Conservation (phyloP, 1,140 invertebrate species). For the Cataglyphis hispanica region DNA sequence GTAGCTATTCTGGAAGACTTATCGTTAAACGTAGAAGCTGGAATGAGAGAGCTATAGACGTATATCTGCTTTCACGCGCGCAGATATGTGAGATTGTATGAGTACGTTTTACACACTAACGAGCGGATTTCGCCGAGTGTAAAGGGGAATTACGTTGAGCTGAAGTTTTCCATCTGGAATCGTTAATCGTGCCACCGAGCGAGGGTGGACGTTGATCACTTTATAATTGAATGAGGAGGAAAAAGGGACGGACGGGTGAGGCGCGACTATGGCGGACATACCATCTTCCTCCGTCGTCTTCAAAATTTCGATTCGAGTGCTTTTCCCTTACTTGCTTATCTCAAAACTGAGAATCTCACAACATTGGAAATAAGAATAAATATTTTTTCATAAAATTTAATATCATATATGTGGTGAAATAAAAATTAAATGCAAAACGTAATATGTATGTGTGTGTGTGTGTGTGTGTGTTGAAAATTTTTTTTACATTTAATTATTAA, state of each 20-base stretch:
- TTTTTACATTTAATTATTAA: not conserved
- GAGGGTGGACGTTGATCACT: conserved; percentile 79
- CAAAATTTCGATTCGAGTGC: conserved; percentile 76
- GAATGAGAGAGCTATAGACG: conserved; percentile 13
- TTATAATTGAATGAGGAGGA: conserved; percentile 81
- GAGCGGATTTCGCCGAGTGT: conserved; percentile 46
- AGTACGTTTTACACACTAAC: conserved; percentile 58
- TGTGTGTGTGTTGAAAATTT: no score
- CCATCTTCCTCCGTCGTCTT: conserved; percentile 59
- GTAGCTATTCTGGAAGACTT: conserved; percentile 48
- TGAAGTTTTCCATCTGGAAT: conserved; percentile 79
- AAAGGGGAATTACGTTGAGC: conserved; percentile 68
- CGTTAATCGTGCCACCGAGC: conserved; percentile 76
- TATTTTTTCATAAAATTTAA: conserved; percentile 7
- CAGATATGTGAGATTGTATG: not conserved
- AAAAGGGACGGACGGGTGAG: conserved; percentile 8
- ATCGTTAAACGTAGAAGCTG: conserved; percentile 49
- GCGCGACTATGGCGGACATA: not conserved
- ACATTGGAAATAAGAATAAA: conserved; percentile 15
- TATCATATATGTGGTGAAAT: not conserved
- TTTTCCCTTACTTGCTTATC: not conserved
- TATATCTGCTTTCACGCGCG: conserved; percentile 18
- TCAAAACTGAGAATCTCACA: not conserved
- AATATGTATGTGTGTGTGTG: not conserved
- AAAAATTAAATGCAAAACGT: not conserved